Percentiles rank a stretch among this genome's conserved stretches.
Evolutionary conservation across 2,113 vertebrate genomes (phyloP).

Genomic region (Delphinapterus leucas): DNA sequence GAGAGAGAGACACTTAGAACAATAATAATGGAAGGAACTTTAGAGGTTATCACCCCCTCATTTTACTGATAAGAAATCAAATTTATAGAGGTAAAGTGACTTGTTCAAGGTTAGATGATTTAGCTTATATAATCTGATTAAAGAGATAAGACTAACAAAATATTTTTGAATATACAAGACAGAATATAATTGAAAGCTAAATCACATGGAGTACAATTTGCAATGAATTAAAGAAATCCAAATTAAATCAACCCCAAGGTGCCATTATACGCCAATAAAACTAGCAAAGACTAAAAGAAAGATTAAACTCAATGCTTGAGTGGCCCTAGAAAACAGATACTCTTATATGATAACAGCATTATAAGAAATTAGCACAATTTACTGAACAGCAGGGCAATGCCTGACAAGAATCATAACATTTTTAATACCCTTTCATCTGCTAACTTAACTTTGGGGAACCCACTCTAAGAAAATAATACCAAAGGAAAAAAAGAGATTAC

Average conservation of each 20-base stretch:
- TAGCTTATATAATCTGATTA: constrained; percentile 21
- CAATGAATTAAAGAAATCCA: constrained; percentile 31
- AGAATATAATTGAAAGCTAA: constrained; percentile 44
- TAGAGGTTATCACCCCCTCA: not conserved
- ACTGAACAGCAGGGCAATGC: not conserved
- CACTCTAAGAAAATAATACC: constrained; percentile 30
- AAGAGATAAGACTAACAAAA: constrained; percentile 25
- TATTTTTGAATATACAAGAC: constrained; percentile 4
- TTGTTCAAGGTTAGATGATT: constrained; percentile 7
- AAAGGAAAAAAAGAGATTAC: not conserved
- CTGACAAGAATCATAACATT: constrained; percentile 33
- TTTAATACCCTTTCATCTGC: constrained; percentile 21
- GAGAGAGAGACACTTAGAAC: constrained; percentile 8
- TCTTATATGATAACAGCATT: constrained; percentile 23
- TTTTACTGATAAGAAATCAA: constrained; percentile 42
- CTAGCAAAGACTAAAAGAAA: not conserved
- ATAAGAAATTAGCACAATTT: constrained; percentile 32
- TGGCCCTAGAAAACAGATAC: not conserved
- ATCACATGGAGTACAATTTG: not conserved
- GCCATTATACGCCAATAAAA: constrained; percentile 18
- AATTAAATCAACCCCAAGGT: constrained; percentile 36
- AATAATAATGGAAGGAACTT: not conserved
- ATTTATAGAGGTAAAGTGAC: constrained; percentile 25
- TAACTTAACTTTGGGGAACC: constrained; percentile 28
- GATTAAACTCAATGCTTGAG: not conserved